phyloP scores from a whole-genome alignment of 2,797 vertebrate species.

The Lycodopsis pacificus region DNA sequence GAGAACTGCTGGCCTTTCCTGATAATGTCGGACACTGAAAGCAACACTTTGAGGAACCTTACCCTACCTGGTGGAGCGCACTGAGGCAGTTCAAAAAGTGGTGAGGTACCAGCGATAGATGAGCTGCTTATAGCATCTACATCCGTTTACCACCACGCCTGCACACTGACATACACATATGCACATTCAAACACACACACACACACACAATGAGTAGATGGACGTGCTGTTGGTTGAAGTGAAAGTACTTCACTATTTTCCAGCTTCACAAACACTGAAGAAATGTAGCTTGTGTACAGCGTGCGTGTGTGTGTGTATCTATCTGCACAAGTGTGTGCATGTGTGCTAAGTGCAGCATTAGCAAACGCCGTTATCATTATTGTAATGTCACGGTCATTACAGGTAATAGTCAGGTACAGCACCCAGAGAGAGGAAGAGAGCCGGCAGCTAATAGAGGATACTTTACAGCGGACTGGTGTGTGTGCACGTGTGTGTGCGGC shows the following conservation, averaged over 20 bases:
- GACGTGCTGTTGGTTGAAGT: constrained; percentile 26
- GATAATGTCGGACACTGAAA: background rate
- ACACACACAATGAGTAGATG: constrained; percentile 28
- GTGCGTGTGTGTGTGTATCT: constrained; percentile 48
- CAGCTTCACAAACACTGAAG: constrained; percentile 31
- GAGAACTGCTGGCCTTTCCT: background rate
- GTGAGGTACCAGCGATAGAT: background rate
- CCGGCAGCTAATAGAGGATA: constrained; percentile 76
- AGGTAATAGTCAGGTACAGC: constrained; percentile 82
- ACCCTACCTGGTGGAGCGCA: background rate
- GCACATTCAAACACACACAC: background rate
- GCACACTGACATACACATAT: background rate
- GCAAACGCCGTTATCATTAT: constrained; percentile 80
- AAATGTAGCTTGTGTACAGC: constrained; percentile 27
- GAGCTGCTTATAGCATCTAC: background rate
- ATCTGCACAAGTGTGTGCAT: constrained; percentile 42
- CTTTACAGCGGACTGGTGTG: constrained; percentile 54
- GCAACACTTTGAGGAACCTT: background rate
- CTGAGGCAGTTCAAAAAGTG: background rate
- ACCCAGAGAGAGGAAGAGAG: constrained; percentile 72
- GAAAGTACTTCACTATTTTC: constrained; percentile 39
- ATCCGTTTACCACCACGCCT: background rate
- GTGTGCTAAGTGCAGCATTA: constrained; percentile 80
- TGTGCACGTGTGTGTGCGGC: constrained; percentile 13
- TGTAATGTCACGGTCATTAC: constrained; percentile 85